A percentile compares a stretch with the other conserved stretches of the same genome.
Evolutionary conservation across 2,113 vertebrate genomes (phyloP).

Genomic region (Myxocyprinus asiaticus): DNA sequence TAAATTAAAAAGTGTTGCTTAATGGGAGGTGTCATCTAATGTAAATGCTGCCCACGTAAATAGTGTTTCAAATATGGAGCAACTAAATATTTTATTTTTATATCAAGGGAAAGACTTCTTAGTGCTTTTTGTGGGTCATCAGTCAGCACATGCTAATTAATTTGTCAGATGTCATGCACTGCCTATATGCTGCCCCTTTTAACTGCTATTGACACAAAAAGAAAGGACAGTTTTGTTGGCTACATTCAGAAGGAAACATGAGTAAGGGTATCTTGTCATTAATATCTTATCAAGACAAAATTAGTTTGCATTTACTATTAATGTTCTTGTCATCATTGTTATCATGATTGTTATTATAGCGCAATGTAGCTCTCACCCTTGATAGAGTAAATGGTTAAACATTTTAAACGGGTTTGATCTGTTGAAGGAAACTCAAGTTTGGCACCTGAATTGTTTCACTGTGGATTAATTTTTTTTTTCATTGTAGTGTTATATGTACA

Average conservation of each 20-base stretch:
- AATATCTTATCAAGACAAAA: neutral
- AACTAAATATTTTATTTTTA: neutral
- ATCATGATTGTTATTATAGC: constrained; percentile 32
- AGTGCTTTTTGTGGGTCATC: neutral
- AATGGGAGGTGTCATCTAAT: neutral
- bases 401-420: neutral
- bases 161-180: constrained; percentile 3
- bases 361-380: constrained; percentile 2
- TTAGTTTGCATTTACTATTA: constrained; percentile 25
- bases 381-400: neutral
- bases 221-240: neutral
- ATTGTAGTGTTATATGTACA: constrained; percentile 34
- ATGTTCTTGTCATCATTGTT: neutral
- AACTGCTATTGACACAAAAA: constrained; percentile 2
- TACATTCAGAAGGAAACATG: neutral
- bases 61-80: neutral
- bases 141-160: neutral
- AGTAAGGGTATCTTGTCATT: neutral
- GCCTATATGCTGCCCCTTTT: constrained; percentile 26
- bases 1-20: neutral
- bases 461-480: constrained; percentile 22
- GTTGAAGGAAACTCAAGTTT: constrained; percentile 47
- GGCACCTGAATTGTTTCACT: constrained; percentile 40
- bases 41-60: neutral
- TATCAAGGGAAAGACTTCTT: neutral